These are phyloP conservation scores for Asarcornis scutulata DNA, from an alignment of 2,113 vertebrate species.

Conservation along the genomic window DNA sequence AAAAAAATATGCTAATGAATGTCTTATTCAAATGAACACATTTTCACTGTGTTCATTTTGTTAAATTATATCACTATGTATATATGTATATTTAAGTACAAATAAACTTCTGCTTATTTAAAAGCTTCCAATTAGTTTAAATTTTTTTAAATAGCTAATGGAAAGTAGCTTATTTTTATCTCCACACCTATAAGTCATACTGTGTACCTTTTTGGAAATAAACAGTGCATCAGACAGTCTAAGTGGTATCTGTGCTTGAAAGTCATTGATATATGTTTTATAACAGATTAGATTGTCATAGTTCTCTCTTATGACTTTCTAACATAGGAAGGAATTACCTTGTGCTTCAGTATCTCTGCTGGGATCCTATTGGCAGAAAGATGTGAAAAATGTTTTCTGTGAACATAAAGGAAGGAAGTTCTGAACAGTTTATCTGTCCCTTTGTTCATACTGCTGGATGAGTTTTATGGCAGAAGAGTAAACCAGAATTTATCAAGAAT, in stretches of 20 bases:
- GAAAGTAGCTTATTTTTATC: background rate
- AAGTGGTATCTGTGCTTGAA: background rate
- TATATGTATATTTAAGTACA: background rate
- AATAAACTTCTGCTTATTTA: background rate
- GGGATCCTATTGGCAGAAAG: background rate
- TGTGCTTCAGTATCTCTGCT: background rate
- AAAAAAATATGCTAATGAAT: background rate
- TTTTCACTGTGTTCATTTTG: background rate
- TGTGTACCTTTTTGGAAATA: background rate
- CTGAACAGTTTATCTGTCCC: background rate
- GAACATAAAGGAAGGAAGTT: background rate
- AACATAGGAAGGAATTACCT: background rate
- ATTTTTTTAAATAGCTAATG: background rate
- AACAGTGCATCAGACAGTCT: background rate
- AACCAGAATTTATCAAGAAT: background rate
- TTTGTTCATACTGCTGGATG: background rate
- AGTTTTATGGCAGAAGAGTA: background rate
- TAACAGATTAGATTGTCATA: background rate
- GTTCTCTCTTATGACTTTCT: background rate
- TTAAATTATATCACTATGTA: background rate
- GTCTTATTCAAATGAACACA: background rate
- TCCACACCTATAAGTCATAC: background rate
- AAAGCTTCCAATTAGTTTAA: background rate
- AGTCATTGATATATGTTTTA: background rate
- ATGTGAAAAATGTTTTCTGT: background rate